Conservation (phyloP, 1,140 invertebrate species). For the Cepaea nemoralis region DNA sequence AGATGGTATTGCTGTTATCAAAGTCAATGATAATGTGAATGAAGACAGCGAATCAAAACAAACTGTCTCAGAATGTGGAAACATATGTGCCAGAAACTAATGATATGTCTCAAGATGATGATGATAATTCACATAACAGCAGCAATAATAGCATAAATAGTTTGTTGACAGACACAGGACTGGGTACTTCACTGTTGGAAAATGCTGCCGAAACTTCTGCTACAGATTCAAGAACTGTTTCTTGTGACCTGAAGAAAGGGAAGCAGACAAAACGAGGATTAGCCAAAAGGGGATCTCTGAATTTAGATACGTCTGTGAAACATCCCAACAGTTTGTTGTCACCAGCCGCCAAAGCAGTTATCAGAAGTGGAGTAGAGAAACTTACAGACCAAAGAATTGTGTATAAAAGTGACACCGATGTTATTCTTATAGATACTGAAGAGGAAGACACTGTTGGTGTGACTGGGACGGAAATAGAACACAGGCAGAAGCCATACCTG, state of each 20-base stretch:
- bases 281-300: conserved; percentile 3
- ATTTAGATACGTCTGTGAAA: conserved; percentile 5
- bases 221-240: neutral
- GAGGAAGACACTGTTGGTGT: neutral
- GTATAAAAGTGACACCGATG: no score
- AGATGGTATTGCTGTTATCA: neutral
- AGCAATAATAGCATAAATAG: neutral
- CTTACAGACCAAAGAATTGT: neutral
- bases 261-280: neutral
- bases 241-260: neutral
- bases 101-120: neutral
- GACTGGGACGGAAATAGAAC: neutral
- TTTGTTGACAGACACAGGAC: neutral
- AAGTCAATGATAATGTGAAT: neutral
- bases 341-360: neutral
- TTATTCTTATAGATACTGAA: conserved; percentile 2
- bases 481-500: neutral
- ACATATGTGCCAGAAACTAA: neutral
- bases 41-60: neutral
- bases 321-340: conserved; percentile 23
- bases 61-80: neutral
- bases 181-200: neutral
- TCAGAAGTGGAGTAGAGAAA: neutral
- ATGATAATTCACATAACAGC: neutral
- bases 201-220: neutral